Evolutionary conservation across 2,797 vertebrate genomes (phyloP).

Genomic region (Smutsia gigantea): DNA sequence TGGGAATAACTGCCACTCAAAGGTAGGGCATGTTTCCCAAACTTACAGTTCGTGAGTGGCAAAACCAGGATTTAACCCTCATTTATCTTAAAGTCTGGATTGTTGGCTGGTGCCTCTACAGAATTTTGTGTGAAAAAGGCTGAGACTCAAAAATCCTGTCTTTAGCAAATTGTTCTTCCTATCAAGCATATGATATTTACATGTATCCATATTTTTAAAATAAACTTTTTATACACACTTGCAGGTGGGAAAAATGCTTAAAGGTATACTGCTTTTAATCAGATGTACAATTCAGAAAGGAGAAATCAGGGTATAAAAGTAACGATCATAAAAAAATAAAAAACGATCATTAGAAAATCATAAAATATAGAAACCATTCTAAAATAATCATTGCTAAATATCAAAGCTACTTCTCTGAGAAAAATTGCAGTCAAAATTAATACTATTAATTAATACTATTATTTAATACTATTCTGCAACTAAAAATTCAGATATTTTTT

Average conservation of each 20-base stretch:
- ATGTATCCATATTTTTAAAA: not conserved
- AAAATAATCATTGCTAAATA: not conserved
- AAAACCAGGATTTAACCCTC: not conserved
- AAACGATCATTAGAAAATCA: not conserved
- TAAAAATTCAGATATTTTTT: not conserved
- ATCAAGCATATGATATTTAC: not conserved
- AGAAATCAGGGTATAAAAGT: not conserved
- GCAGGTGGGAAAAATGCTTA: not conserved
- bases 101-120: not conserved
- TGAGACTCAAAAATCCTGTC: not conserved
- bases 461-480: not conserved
- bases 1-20: not conserved
- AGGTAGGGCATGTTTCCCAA: not conserved
- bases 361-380: not conserved
- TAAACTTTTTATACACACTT: not conserved
- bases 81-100: not conserved
- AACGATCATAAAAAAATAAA: not conserved
- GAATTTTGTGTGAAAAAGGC: not conserved
- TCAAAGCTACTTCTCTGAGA: not conserved
- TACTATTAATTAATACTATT: not conserved
- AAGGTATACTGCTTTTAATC: not conserved
- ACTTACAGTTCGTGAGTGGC: not conserved
- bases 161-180: not conserved
- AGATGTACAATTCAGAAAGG: not conserved
- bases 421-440: not conserved